phyloP scores from a whole-genome alignment of 1,140 invertebrate species.

The Phenacoccus solenopsis region DNA sequence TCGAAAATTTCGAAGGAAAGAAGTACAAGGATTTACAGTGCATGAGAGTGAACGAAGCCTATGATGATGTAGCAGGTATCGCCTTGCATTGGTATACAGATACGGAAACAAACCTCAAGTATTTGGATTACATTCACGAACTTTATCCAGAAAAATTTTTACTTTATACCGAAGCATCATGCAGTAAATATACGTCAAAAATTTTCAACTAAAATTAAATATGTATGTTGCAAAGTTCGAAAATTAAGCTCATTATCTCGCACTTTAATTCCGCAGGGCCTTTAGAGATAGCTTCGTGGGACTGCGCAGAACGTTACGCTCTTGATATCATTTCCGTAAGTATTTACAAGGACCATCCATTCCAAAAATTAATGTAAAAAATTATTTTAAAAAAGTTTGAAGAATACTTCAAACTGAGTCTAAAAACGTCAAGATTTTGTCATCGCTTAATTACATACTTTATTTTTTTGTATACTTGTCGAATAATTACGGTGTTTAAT shows the following conservation, averaged over 20 bases:
- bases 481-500: too few relatives aligned
- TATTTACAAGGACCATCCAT: too few relatives aligned
- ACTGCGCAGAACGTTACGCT: background rate
- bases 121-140: conserved; percentile 40
- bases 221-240: too few relatives aligned
- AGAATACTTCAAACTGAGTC: too few relatives aligned
- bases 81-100: background rate
- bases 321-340: background rate
- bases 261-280: too few relatives aligned
- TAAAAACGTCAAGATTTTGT: too few relatives aligned
- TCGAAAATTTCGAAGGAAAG: background rate
- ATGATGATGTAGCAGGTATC: background rate
- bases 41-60: background rate
- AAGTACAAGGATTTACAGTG: background rate
- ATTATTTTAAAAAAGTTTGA: too few relatives aligned
- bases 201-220: too few relatives aligned
- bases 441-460: too few relatives aligned
- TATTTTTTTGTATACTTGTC: too few relatives aligned
- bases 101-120: background rate
- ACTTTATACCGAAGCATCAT: conserved; percentile 61
- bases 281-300: background rate
- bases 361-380: too few relatives aligned
- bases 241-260: too few relatives aligned
- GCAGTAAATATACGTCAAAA: conserved; percentile 37
- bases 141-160: conserved; percentile 56